These are phyloP conservation scores for Microtus oregoni DNA, from an alignment of 2,113 vertebrate genomes.

Conservation along the genomic window DNA sequence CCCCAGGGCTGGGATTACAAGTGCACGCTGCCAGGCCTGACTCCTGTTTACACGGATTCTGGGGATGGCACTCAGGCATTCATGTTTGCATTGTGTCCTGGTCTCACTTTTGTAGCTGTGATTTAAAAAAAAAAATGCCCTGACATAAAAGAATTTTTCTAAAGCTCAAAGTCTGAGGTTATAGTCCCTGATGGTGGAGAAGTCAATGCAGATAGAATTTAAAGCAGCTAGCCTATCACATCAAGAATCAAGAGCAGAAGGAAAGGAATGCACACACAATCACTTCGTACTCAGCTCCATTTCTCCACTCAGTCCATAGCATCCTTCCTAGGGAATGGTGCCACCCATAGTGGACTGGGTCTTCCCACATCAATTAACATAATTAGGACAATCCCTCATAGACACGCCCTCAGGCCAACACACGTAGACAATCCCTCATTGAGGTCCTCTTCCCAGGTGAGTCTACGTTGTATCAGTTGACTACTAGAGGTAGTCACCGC, in stretches of 20 bases:
- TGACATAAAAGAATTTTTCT: neutral
- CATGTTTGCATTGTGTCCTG: neutral
- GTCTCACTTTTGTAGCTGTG: neutral
- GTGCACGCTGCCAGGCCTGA: neutral
- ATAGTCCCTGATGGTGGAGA: neutral
- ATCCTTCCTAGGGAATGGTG: neutral
- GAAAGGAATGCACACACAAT: neutral
- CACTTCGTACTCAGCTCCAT: neutral
- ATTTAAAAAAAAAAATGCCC: neutral
- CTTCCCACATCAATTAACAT: neutral
- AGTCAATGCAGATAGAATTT: neutral
- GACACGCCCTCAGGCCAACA: neutral
- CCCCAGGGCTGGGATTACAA: neutral
- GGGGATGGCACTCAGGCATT: neutral
- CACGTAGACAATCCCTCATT: neutral
- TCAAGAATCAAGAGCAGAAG: neutral
- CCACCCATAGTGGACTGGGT: neutral
- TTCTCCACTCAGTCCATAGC: neutral
- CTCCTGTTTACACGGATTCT: neutral
- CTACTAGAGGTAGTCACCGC: neutral
- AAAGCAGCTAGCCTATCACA: neutral
- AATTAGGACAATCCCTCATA: neutral
- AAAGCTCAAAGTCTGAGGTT: neutral
- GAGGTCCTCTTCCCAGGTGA: neutral
- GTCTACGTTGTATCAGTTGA: neutral